These are phyloP conservation scores for Julus scandinavius DNA, from an alignment of 2,888 invertebrate genomes.

Conservation along the genomic window DNA sequence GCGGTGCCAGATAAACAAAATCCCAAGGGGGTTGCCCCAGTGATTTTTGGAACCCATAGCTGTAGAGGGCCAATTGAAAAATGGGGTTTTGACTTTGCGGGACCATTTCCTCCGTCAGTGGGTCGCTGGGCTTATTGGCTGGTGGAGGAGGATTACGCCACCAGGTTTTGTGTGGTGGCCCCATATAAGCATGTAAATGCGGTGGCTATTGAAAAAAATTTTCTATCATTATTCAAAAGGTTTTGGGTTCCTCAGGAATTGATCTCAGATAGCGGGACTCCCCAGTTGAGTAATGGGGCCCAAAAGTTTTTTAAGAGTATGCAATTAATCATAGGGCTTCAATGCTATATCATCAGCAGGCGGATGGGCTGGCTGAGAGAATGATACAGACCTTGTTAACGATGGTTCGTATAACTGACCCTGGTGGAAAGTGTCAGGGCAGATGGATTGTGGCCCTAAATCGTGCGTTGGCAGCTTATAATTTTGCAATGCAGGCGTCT, in stretches of 20 bases:
- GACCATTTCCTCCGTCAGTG: too few relatives aligned
- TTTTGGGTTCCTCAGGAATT: background rate
- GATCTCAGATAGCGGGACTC: background rate
- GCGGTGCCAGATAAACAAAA: too few relatives aligned
- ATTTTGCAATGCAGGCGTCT: too few relatives aligned
- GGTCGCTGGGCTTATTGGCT: too few relatives aligned
- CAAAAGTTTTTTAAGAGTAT: background rate
- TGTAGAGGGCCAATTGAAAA: too few relatives aligned
- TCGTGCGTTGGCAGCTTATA: background rate
- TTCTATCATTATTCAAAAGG: background rate
- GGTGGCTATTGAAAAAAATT: background rate
- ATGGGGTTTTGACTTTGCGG: too few relatives aligned
- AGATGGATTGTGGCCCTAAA: too few relatives aligned
- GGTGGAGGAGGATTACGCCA: too few relatives aligned
- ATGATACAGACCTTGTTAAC: background rate
- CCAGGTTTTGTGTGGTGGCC: too few relatives aligned
- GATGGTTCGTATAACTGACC: background rate
- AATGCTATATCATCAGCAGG: background rate
- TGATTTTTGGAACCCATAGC: too few relatives aligned
- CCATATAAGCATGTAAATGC: background rate
- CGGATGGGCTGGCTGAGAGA: background rate
- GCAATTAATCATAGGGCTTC: background rate
- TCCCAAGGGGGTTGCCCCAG: too few relatives aligned
- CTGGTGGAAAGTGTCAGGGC: too few relatives aligned
- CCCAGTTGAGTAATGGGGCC: background rate